Conservation (phyloP, 1,140 invertebrate species). For the Drosophila nikananu region DNA sequence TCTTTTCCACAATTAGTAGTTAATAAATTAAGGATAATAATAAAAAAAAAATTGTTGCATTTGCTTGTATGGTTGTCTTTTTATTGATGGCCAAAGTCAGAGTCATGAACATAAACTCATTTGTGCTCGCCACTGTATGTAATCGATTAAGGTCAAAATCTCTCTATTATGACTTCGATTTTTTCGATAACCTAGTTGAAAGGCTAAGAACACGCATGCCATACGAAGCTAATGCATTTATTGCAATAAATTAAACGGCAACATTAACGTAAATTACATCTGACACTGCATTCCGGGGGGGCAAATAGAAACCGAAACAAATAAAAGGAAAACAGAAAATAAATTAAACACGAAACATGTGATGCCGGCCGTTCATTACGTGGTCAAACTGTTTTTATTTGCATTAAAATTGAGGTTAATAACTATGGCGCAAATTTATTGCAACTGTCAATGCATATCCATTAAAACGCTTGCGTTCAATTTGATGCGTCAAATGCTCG, state of each 20-base stretch:
- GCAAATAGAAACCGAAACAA: background rate
- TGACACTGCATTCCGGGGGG: slow-evolving; percentile 22
- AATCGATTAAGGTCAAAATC: background rate
- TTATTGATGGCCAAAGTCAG: too few relatives aligned
- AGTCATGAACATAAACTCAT: too few relatives aligned
- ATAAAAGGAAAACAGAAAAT: background rate
- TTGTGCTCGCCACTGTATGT: too few relatives aligned
- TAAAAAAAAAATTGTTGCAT: too few relatives aligned
- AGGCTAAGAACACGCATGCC: slow-evolving; percentile 3
- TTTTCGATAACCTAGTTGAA: background rate
- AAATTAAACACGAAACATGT: slow-evolving; percentile 24
- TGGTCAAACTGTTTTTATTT: slow-evolving; percentile 61
- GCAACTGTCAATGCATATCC: slow-evolving; percentile 65
- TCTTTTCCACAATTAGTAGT: too few relatives aligned
- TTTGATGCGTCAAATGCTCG: slow-evolving; percentile 59
- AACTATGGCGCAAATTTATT: slow-evolving; percentile 62
- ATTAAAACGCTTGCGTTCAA: slow-evolving; percentile 59
- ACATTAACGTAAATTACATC: slow-evolving; percentile 41
- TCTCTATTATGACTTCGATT: background rate
- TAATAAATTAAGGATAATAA: too few relatives aligned
- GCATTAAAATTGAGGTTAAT: slow-evolving; percentile 74
- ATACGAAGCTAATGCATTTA: slow-evolving; percentile 27
- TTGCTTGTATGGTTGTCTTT: too few relatives aligned
- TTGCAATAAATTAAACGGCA: slow-evolving; percentile 38
- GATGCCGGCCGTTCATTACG: slow-evolving; percentile 40